phyloP scores from a whole-genome alignment of 2,888 invertebrate species.

The Aphelenchoides bicaudatus region DNA sequence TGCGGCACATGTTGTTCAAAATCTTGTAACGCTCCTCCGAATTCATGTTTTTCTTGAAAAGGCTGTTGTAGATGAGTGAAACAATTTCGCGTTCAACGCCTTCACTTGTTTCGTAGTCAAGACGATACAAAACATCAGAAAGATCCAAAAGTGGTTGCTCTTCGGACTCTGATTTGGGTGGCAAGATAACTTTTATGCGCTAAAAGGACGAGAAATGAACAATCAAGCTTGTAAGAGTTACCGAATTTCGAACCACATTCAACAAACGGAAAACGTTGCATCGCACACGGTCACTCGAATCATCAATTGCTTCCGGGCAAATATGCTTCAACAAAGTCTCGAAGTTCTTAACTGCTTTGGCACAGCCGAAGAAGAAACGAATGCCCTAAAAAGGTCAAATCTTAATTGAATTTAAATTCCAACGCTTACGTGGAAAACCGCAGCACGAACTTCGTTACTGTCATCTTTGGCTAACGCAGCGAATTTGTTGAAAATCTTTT shows the following conservation, averaged over 20 bases:
- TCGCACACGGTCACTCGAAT: slow-evolving; percentile 1
- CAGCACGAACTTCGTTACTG: slow-evolving; percentile 2
- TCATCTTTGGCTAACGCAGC: not conserved
- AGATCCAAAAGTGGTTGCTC: no score
- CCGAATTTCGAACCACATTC: no score
- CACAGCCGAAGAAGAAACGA: not conserved
- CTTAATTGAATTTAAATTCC: not conserved
- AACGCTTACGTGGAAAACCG: slow-evolving; percentile 1
- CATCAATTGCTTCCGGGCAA: not conserved
- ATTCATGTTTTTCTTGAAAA: not conserved
- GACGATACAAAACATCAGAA: not conserved
- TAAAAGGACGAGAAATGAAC: no score
- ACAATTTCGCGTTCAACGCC: not conserved
- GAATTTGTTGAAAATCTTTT: not conserved
- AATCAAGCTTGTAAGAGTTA: no score
- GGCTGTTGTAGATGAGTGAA: not conserved
- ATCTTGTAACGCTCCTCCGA: not conserved
- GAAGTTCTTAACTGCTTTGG: not conserved
- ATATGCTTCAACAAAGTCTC: not conserved
- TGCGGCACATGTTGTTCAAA: not conserved
- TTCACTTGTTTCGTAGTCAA: slow-evolving; percentile 10
- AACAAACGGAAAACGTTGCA: not conserved
- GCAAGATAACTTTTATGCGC: no score
- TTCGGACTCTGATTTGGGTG: no score
- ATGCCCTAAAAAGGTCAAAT: not conserved